Percentiles rank a stretch among this genome's conserved stretches.
Conservation (phyloP, 2,888 invertebrate genomes). For the Trisateles emortualis region DNA sequence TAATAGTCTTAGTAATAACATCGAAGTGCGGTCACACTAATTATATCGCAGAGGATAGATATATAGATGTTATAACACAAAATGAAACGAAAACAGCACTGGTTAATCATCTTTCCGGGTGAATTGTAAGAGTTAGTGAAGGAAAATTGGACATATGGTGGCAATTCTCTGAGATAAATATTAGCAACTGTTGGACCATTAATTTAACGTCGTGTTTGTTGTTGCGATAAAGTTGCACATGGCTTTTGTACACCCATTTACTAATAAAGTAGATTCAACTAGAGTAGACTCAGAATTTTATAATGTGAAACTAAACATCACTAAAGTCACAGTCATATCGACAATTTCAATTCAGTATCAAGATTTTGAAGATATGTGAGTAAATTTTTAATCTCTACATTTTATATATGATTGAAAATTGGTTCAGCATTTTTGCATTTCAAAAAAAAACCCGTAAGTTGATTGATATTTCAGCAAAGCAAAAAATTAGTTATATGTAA, state of each 20-base stretch:
- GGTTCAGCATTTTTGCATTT: no score
- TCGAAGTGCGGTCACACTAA: conserved; percentile 29
- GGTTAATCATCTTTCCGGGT: conserved; percentile 15
- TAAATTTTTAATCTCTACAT: no score
- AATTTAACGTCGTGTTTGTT: neutral
- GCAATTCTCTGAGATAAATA: conserved; percentile 17
- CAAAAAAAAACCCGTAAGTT: no score
- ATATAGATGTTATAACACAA: conserved; percentile 10
- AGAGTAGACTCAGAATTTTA: no score
- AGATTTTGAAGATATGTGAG: no score
- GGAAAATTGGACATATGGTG: conserved; percentile 14
- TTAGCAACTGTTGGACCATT: neutral
- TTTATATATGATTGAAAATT: no score
- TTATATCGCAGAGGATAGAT: conserved; percentile 13
- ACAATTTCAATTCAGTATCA: no score
- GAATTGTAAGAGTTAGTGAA: conserved; percentile 12
- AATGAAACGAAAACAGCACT: conserved; percentile 45
- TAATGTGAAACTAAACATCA: no score
- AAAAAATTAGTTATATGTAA: no score
- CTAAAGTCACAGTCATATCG: no score
- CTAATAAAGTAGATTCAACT: no score
- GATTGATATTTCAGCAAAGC: no score
- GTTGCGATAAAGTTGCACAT: conserved; percentile 2
- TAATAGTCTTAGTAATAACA: conserved; percentile 50
- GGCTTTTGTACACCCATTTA: neutral